Percentiles rank a stretch among this genome's conserved stretches.
Conservation (phyloP, 92 coral and sea anemone species). For the Diadumene lineata region DNA sequence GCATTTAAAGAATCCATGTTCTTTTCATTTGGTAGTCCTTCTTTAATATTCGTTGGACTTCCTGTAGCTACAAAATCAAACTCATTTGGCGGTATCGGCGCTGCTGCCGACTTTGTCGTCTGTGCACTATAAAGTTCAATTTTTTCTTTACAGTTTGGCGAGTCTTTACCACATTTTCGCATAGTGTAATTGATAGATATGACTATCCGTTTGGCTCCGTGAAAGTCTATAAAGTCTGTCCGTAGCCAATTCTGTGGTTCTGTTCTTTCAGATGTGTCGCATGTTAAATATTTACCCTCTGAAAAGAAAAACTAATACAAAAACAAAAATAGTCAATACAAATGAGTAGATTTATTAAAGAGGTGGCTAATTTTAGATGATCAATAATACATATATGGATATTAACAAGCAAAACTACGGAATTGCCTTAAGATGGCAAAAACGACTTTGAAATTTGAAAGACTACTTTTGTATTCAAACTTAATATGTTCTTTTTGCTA, state of each 20-base stretch:
- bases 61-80: slow-evolving; percentile 27
- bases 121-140: slow-evolving; percentile 51
- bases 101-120: neutral
- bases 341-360: neutral
- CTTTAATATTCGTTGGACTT: slow-evolving; percentile 11
- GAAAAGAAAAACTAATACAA: slow-evolving; percentile 37
- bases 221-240: slow-evolving; percentile 46
- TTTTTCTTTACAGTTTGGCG: slow-evolving; percentile 39
- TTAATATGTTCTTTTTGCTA: no score
- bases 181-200: slow-evolving; percentile 39
- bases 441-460: no score
- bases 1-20: slow-evolving; percentile 7
- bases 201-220: slow-evolving; percentile 52
- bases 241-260: slow-evolving; percentile 64
- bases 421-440: no score
- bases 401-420: neutral
- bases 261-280: slow-evolving; percentile 15
- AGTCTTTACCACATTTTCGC: slow-evolving; percentile 14
- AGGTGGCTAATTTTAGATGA: neutral
- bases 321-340: neutral
- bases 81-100: slow-evolving; percentile 33
- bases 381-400: no score
- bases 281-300: slow-evolving; percentile 18
- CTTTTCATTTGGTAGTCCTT: neutral
- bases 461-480: no score